phyloP scores from a whole-genome alignment of 1,140 invertebrate genomes.

The Listronotus bonariensis region DNA sequence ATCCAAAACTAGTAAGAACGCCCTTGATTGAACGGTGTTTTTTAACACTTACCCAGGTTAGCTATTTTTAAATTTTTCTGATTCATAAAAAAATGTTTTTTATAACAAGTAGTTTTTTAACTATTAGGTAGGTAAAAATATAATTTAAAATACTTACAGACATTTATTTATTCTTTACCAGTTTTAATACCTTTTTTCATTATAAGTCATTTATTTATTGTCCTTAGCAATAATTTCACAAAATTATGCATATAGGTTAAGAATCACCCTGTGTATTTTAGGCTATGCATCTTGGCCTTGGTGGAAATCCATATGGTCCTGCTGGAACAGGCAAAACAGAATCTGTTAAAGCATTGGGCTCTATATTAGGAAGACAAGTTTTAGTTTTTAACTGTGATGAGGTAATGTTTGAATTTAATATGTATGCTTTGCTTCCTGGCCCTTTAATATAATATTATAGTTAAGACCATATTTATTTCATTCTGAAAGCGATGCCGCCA shows the following conservation, averaged over 20 bases:
- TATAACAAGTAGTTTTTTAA: no score
- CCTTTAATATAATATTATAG: no score
- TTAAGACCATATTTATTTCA: no score
- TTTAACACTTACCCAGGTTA: conserved; percentile 87
- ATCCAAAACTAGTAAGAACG: conserved; percentile 89
- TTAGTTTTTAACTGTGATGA: conserved; percentile 99
- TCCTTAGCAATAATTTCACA: no score
- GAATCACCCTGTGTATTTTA: conserved; percentile 56
- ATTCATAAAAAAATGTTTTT: no score
- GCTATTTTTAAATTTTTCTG: no score
- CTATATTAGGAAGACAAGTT: conserved; percentile 87
- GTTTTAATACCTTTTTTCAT: neutral
- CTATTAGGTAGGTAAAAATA: no score
- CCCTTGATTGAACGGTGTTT: conserved; percentile 95
- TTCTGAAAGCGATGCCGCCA: no score
- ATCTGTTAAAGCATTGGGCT: conserved; percentile 93
- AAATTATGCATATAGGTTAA: no score
- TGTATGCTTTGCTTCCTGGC: no score
- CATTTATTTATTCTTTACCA: neutral
- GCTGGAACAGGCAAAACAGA: conserved; percentile 98
- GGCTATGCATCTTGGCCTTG: conserved; percentile 93
- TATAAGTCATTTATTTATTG: neutral
- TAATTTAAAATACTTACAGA: no score
- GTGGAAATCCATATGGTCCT: conserved; percentile 98
- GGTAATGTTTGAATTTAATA: conserved; percentile 58